Evolutionary conservation across 2,113 vertebrate genomes (phyloP), one percentile per base, ranked within the genome.

Genomic region (Lepus europaeus): DNA sequence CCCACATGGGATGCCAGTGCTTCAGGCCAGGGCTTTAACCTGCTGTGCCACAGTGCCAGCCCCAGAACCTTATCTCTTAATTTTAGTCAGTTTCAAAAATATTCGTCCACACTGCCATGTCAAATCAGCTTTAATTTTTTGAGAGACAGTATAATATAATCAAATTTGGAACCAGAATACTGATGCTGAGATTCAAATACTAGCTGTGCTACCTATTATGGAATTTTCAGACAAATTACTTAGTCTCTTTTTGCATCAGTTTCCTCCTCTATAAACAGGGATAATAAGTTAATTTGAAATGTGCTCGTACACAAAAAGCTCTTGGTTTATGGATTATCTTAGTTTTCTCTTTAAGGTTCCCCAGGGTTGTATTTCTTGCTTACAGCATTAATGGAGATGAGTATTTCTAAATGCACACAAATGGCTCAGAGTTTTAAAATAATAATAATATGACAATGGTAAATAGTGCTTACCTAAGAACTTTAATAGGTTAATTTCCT

Each of bases 291-390:
- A 81, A 77, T 33, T 85, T 96, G 76, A 74, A 16, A 66, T 70
- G 1, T 82, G 9, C 69, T 78, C 4, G 6, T 31, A 68, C 78
- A 29, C 79, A 59, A 36, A 89, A 25, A 70, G 14, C 6, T 92
- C 20, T 84, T 49, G 33, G 49, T 94, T 93, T 78, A 77, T 81
- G 49, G 17, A 77, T 94, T 96, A 49, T 29, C 64, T 61, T 92
- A 70, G 17, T 93, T 16, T 89, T 89, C 70, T 93, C 53, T 84
- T 76, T 82, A 91, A 91, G 36, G 5, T 49, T 84, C 19, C 45
- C 20, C 83, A 33, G 8, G 0, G 29, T 87, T 92, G 27, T 59
- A 14, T 85, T 93, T 95, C 33, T 33, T 33, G 33, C 31, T 79
- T 49, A 74, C n/a, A 91, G 9, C 59, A 51, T 94, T 88, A 89